Evolutionary conservation across 2,113 vertebrate genomes (phyloP).

Genomic region (Macquaria australasica): DNA sequence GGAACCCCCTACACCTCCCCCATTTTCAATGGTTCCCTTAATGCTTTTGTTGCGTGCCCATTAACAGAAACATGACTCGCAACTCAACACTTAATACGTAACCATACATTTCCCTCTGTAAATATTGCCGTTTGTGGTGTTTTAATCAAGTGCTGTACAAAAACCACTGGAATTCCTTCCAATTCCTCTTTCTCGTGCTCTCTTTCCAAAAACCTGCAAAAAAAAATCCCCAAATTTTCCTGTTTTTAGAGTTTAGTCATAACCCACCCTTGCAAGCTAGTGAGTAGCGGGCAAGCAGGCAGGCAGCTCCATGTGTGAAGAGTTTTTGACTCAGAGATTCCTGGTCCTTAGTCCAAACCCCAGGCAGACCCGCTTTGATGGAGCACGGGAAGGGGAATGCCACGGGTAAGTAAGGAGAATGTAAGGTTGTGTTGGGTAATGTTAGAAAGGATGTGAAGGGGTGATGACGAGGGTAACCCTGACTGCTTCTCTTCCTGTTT

Average conservation of each 20-base stretch:
- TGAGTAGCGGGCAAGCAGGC: slow-evolving; percentile 54
- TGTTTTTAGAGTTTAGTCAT: slow-evolving; percentile 81
- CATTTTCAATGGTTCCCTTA: slow-evolving; percentile 58
- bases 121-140: slow-evolving; percentile 76
- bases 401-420: slow-evolving; percentile 61
- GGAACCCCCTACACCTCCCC: slow-evolving; percentile 57
- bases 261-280: slow-evolving; percentile 62
- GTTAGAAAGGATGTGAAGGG: slow-evolving; percentile 56
- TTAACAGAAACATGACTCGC: slow-evolving; percentile 76
- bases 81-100: slow-evolving; percentile 80
- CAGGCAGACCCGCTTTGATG: slow-evolving; percentile 72
- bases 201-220: slow-evolving; percentile 66
- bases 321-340: slow-evolving; percentile 85
- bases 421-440: slow-evolving; percentile 67
- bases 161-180: slow-evolving; percentile 82
- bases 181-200: slow-evolving; percentile 62
- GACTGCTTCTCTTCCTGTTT: slow-evolving; percentile 60
- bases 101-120: slow-evolving; percentile 79
- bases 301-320: slow-evolving; percentile 78
- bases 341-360: slow-evolving; percentile 78
- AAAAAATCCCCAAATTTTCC: slow-evolving; percentile 83
- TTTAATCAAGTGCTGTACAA: slow-evolving; percentile 78
- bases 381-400: slow-evolving; percentile 77
- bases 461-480: slow-evolving; percentile 63
- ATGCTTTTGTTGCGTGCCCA: slow-evolving; percentile 78